Conservation (phyloP, 2,113 vertebrate genomes). For the Chaetura pelagica region DNA sequence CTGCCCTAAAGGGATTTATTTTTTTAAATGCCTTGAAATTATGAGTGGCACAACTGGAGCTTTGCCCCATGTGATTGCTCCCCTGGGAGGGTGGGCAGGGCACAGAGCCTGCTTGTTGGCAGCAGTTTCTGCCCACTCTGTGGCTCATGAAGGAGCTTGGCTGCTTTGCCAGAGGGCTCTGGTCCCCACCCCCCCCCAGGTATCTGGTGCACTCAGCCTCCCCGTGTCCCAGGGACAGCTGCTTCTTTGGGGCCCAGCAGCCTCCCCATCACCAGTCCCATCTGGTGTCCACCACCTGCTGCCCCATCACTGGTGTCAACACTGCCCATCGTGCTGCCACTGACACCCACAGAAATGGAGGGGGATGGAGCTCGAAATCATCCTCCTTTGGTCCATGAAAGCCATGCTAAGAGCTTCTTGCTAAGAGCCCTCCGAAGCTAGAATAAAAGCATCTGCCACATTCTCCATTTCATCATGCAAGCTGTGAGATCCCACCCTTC, state of each 20-base stretch:
- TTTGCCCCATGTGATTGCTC: neutral
- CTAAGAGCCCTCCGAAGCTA: neutral
- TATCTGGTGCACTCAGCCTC: neutral
- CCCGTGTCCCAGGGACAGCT: neutral
- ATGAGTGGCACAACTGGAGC: slow-evolving; percentile 3
- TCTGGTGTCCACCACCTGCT: neutral
- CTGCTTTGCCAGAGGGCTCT: accelerated
- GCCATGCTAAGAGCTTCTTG: neutral
- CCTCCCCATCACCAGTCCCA: neutral
- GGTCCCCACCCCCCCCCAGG: accelerated
- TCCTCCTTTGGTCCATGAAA: neutral
- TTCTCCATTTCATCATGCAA: slow-evolving; percentile 12
- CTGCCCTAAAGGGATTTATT: neutral
- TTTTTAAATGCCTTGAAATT: neutral
- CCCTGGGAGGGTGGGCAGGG: accelerated
- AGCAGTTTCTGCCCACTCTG: neutral
- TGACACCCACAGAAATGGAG: neutral
- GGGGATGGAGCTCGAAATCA: neutral
- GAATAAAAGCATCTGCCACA: neutral
- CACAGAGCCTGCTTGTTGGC: accelerated
- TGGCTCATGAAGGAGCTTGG: neutral
- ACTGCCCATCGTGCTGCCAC: neutral
- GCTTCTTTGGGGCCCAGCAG: accelerated
- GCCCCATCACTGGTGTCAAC: neutral
- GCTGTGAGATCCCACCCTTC: slow-evolving; percentile 52